These are phyloP conservation scores for Frankliniella fusca DNA, from an alignment of 2,888 invertebrate genomes.

Conservation along the genomic window DNA sequence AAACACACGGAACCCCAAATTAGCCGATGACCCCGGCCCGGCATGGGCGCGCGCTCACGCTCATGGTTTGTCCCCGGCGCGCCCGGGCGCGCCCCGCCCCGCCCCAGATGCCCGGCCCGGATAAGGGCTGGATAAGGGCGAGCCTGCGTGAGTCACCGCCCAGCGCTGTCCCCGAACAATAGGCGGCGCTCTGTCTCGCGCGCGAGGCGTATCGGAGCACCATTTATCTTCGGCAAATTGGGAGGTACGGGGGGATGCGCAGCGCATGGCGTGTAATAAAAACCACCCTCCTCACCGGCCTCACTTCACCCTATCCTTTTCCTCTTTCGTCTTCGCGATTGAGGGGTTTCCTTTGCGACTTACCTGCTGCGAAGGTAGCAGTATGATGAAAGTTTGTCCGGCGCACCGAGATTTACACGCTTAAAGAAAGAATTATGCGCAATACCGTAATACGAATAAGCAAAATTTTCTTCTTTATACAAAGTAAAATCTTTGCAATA, in stretches of 20 bases:
- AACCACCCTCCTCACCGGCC: not conserved
- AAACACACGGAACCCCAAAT: no score
- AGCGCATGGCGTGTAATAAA: not conserved
- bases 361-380: no score
- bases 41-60: no score
- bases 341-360: not conserved
- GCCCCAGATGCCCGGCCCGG: not conserved
- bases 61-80: not conserved
- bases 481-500: no score
- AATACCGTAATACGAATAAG: no score
- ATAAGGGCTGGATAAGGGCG: no score
- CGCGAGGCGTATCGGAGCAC: not conserved
- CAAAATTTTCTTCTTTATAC: no score
- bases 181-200: not conserved
- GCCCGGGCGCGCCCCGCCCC: not conserved
- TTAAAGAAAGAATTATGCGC: no score
- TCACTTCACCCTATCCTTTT: no score
- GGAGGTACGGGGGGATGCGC: not conserved
- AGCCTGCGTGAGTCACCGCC: not conserved
- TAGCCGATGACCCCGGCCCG: no score
- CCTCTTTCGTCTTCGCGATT: not conserved
- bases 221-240: constrained; percentile 17
- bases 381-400: no score
- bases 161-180: not conserved
- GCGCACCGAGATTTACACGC: no score